Evolutionary conservation across 2,113 vertebrate species (phyloP).

Genomic region (Neolamprologus ventralis): DNA sequence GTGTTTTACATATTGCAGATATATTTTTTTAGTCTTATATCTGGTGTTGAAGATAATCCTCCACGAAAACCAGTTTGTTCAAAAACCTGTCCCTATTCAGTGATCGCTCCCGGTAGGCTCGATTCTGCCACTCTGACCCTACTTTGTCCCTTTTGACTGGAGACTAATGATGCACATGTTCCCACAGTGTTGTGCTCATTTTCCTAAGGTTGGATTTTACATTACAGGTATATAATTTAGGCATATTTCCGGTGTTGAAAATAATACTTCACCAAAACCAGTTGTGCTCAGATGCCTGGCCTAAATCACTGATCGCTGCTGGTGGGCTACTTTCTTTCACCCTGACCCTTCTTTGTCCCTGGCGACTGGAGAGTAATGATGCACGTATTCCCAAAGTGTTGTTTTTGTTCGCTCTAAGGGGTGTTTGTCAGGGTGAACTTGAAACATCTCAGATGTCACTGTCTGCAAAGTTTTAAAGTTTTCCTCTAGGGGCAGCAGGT

Average conservation of each 20-base stretch:
- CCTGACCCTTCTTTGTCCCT: neutral
- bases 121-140: neutral
- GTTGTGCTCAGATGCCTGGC: neutral
- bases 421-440: neutral
- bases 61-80: neutral
- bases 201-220: neutral
- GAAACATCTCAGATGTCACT: neutral
- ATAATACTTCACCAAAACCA: neutral
- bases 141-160: neutral
- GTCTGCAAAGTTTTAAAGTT: neutral
- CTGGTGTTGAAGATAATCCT: neutral
- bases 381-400: neutral
- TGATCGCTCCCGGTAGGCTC: rapidly evolving
- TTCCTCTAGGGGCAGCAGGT: neutral
- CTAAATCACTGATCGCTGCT: neutral
- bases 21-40: neutral
- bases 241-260: neutral
- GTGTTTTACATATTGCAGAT: neutral
- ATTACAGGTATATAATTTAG: neutral
- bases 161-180: neutral
- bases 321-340: neutral
- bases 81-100: neutral
- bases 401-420: neutral
- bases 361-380: neutral
- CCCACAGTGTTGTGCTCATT: neutral